These are phyloP conservation scores for Rattus norvegicus DNA, from an alignment of 2,113 vertebrate species.

Conservation along the genomic window DNA sequence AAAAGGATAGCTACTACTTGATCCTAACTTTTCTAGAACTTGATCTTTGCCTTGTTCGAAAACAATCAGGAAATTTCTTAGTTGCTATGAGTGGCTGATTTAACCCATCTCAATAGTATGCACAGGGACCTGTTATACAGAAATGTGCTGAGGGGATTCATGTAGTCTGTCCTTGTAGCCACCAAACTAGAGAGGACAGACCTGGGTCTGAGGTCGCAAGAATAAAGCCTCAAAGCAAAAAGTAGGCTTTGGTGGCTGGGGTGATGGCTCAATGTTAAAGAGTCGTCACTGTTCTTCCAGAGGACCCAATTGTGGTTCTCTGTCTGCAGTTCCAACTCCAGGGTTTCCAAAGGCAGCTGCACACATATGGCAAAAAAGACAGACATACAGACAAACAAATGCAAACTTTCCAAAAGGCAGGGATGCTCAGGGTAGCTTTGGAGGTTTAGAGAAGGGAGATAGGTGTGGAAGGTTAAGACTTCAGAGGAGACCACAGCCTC, in stretches of 20 bases:
- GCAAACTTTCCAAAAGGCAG: not conserved
- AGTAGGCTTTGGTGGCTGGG: not conserved
- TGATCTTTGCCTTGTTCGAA: conserved; percentile 34
- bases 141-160: not conserved
- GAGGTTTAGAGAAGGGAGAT: not conserved
- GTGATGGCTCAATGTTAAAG: too few relatives aligned
- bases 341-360: not conserved
- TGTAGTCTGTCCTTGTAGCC: not conserved
- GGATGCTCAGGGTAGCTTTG: not conserved
- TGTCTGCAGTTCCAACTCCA: not conserved
- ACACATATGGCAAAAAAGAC: not conserved
- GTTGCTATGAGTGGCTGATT: not conserved
- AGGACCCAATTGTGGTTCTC: not conserved
- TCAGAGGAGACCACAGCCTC: accelerated
- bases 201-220: not conserved
- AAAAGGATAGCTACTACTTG: not conserved
- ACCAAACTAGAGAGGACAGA: not conserved
- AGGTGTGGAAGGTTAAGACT: not conserved
- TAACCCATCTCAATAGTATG: not conserved
- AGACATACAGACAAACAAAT: not conserved
- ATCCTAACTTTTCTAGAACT: not conserved
- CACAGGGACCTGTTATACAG: not conserved
- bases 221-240: not conserved
- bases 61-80: conserved; percentile 35
- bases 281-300: not conserved